These are phyloP conservation scores for Neodiprion lecontei DNA, from an alignment of 1,140 invertebrate species.

Conservation along the genomic window DNA sequence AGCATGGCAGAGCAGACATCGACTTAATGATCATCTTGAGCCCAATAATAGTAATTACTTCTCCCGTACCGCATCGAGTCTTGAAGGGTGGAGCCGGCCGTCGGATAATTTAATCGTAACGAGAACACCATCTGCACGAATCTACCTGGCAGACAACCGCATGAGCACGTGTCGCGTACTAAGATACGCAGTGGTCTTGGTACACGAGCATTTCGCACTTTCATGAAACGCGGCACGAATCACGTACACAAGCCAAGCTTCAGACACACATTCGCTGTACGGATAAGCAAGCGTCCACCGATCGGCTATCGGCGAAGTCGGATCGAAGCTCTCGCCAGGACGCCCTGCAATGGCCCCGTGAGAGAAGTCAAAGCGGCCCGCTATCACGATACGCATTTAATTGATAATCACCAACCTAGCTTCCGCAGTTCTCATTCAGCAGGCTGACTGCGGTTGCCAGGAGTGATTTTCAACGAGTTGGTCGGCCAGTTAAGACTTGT, in stretches of 20 bases:
- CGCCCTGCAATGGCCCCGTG: neutral
- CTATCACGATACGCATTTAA: neutral
- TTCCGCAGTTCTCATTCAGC: too few species aligned
- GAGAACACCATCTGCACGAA: neutral
- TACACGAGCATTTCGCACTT: too few species aligned
- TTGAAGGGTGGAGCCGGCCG: neutral
- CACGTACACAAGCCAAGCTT: too few species aligned
- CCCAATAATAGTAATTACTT: conserved; percentile 2
- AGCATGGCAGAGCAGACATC: neutral
- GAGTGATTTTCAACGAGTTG: too few species aligned
- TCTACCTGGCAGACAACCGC: neutral
- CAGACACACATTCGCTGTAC: neutral
- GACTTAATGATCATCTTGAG: neutral
- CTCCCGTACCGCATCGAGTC: neutral
- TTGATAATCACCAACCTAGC: neutral
- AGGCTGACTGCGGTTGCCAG: too few species aligned
- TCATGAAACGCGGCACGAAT: too few species aligned
- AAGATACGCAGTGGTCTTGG: neutral
- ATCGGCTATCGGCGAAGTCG: neutral
- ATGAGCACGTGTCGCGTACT: neutral
- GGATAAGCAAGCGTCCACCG: neutral
- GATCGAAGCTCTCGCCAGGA: neutral
- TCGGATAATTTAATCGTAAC: neutral
- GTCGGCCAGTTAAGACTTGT: neutral
- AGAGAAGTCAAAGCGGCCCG: neutral